These are phyloP conservation scores for Coremacera marginata DNA, from an alignment of 2,888 invertebrate genomes.

Conservation along the genomic window DNA sequence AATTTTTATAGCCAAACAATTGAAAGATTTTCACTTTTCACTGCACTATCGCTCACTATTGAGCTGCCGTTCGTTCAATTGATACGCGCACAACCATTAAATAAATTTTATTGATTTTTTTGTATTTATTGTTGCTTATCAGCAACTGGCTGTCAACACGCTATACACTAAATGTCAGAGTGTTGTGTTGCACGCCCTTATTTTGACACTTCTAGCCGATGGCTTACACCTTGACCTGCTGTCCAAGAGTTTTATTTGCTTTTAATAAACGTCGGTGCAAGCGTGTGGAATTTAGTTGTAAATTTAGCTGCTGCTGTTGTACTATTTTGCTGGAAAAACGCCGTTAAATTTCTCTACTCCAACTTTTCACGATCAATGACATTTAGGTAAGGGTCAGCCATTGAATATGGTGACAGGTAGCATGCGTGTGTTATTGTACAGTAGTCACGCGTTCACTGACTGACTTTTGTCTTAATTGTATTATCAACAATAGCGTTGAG, in stretches of 20 bases:
- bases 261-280: no score
- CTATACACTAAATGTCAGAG: not conserved
- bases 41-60: not conserved
- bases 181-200: not conserved
- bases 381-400: not conserved
- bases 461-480: constrained; percentile 17
- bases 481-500: not conserved
- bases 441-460: constrained; percentile 6
- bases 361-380: not conserved
- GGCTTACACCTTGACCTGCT: no score
- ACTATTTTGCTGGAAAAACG: not conserved
- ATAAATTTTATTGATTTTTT: constrained; percentile 36
- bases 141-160: constrained; percentile 14
- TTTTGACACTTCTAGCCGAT: not conserved
- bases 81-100: constrained; percentile 29
- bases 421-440: not conserved
- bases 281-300: not conserved
- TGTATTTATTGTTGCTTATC: constrained; percentile 21
- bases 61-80: not conserved
- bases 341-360: not conserved
- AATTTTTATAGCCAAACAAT: no score
- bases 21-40: not conserved
- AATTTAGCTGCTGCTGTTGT: not conserved
- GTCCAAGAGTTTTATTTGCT: no score
- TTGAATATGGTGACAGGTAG: not conserved